phyloP scores from a whole-genome alignment of 2,113 vertebrate species.

The human region DNA sequence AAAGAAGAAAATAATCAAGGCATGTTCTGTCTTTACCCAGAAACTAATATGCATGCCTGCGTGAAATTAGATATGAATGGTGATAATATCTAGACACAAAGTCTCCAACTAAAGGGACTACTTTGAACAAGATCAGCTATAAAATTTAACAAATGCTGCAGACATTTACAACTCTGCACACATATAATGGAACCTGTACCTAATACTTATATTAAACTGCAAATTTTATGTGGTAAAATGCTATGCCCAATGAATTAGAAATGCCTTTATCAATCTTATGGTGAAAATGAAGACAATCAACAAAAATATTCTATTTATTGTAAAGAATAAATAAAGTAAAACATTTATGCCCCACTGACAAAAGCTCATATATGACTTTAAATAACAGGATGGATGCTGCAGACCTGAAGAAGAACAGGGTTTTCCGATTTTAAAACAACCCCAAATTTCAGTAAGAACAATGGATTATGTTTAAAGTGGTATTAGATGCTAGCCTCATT shows the following conservation, averaged over 20 bases:
- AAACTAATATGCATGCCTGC: conserved; percentile 13
- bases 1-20: background rate
- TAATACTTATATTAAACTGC: conserved; percentile 82
- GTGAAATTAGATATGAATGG: conserved; percentile 46
- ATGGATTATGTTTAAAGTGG: conserved; percentile 60
- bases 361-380: conserved; percentile 73
- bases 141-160: conserved; percentile 83
- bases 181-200: conserved; percentile 77
- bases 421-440: conserved; percentile 68
- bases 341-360: conserved; percentile 73
- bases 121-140: conserved; percentile 75
- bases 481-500: conserved; percentile 72
- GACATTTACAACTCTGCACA: conserved; percentile 82
- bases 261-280: conserved; percentile 78
- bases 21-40: background rate
- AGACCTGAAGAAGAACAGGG: conserved; percentile 47
- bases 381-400: conserved; percentile 38
- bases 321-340: conserved; percentile 83
- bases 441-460: conserved; percentile 61
- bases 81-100: conserved; percentile 64
- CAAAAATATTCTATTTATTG: conserved; percentile 76
- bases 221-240: conserved; percentile 82
- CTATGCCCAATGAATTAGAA: conserved; percentile 83
- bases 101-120: conserved; percentile 68
- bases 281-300: conserved; percentile 76